Evolutionary conservation across 2,113 vertebrate genomes (phyloP).

Genomic region (Oostethus manadensis): DNA sequence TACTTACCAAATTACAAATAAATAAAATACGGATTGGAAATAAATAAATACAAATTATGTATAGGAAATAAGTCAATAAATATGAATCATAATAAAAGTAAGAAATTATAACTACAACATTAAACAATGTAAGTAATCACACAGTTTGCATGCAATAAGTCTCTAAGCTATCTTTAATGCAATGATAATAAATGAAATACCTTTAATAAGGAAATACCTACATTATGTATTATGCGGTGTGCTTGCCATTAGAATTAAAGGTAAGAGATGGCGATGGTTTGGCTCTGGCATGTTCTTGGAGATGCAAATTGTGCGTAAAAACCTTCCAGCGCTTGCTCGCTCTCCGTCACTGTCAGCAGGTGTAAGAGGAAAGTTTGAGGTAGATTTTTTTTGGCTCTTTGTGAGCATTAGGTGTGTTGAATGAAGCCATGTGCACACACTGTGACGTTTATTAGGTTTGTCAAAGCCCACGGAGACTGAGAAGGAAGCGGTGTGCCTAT

Average conservation of each 20-base stretch:
- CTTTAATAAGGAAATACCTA: neutral
- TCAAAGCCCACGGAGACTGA: slow-evolving; percentile 21
- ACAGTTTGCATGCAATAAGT: too few species aligned
- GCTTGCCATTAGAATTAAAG: too few species aligned
- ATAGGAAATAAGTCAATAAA: too few species aligned
- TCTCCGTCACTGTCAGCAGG: slow-evolving; percentile 32
- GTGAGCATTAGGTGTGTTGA: slow-evolving; percentile 23
- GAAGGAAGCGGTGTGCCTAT: slow-evolving; percentile 22
- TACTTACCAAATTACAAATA: too few species aligned
- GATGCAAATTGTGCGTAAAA: slow-evolving; percentile 1
- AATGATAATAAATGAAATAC: neutral
- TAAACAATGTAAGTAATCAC: too few species aligned
- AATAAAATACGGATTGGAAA: too few species aligned
- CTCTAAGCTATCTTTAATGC: too few species aligned
- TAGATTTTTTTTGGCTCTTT: slow-evolving; percentile 6
- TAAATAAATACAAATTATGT: too few species aligned
- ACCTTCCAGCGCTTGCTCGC: neutral
- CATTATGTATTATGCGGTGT: too few species aligned
- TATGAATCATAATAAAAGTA: too few species aligned
- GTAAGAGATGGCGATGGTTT: slow-evolving; percentile 39
- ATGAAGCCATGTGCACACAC: slow-evolving; percentile 20
- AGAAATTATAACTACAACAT: too few species aligned
- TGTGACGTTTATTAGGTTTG: slow-evolving; percentile 43
- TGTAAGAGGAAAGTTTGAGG: slow-evolving; percentile 21
- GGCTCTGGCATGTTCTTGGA: slow-evolving; percentile 4